Base-by-base conservation (phyloP, 92 coral and sea anemone species). In the Porites evermanni region DNA sequence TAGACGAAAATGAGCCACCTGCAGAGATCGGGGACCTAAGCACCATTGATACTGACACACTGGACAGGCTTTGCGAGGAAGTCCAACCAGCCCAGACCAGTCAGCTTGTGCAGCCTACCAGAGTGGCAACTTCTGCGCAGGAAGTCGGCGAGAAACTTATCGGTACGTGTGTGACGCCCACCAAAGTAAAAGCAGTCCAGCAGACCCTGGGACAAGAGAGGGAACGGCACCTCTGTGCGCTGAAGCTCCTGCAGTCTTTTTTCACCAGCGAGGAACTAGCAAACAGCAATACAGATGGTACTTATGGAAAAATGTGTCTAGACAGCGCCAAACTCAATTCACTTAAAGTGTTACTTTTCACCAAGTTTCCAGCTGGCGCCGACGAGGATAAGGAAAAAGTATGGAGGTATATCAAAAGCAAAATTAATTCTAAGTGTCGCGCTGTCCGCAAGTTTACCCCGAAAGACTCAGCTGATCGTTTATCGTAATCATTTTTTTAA, bases 221-320 rank as follows among this genome's bases (percentile, higher is more conserved):
- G 8, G 73, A 83, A 58, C 72, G 80, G 52, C 87, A 83, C 80
- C 51, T 83, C 29, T 83, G 87, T 74, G 84, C 75, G 68, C n/a
- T 64, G 68, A 16, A 64, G 21, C 68, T 64, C 21, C 21, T 72
- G 61, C 77, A 11, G 4, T 44, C 53, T 2, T 47, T 72, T n/a
- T 72, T 72, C n/a, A 72, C 60, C 12, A 47, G 18, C 20, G 59
- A 72, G 60, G 77, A 72, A 72, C 75, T 64, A 13, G 68, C 21
- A 1, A 16, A 2, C 17, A 64, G 68, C n/a, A 64, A 64, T 14
- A 64, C 68, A 2, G 68, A 63, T 53, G 58, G 58, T 53, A 7
- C 58, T 53, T 53, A 53, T 53, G 58, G 58, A 53, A 53, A 53
- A 53, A 53, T 7, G 11, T 53, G 58, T 53, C 58, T 53, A 7